Evolutionary conservation across 1,140 invertebrate species (phyloP), one percentile per base, ranked within the genome.

Genomic region (Pseudobourletiella spinata): DNA sequence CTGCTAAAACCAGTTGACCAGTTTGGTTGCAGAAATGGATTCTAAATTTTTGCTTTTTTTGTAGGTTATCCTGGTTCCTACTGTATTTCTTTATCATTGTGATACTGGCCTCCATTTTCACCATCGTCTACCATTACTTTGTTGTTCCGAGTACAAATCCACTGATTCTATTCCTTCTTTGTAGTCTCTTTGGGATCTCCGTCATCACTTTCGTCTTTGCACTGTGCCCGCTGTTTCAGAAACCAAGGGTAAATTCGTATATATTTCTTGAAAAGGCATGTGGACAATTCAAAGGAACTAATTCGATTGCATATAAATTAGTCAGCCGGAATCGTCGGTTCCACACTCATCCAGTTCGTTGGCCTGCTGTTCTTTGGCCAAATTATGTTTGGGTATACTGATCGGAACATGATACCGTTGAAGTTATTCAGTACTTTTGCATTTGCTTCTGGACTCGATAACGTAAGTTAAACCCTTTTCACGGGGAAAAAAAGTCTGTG

Each of bases 181-280:
- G 91, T 67, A 77, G 88, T 32, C 76, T 90, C 1, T 91, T 90
- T 73, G 87, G 86, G 43, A 81, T 89, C 57, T 87, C 87, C 1
- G 84, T 90, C 32, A 89, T 92, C 61, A 85, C 87, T 73, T 84
- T 90, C 63, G 84, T 84, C 22, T 91, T 90, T 72, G 84, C 89
- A 81, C 77, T 91, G 50, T 89, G 87, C 14, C 86, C 88, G 1
- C 91, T 92, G 74, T 91, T 91, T 73, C 86, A 88, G 66, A 88
- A 88, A 72, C 85, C 88, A 26, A 81, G 85, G 71, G 85, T 87
- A n/a, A n/a, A n/a, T n/a, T n/a, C n/a, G n/a, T n/a, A n/a, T n/a
- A n/a, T n/a, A n/a, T n/a, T n/a, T n/a, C n/a, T n/a, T n/a, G n/a
- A n/a, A n/a, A n/a, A n/a, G n/a, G n/a, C n/a, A n/a, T n/a, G n/a